A percentile compares a stretch with the other conserved stretches of the same genome.
Conservation (phyloP, 2,888 invertebrate species). For the Chloromyia formosa region DNA sequence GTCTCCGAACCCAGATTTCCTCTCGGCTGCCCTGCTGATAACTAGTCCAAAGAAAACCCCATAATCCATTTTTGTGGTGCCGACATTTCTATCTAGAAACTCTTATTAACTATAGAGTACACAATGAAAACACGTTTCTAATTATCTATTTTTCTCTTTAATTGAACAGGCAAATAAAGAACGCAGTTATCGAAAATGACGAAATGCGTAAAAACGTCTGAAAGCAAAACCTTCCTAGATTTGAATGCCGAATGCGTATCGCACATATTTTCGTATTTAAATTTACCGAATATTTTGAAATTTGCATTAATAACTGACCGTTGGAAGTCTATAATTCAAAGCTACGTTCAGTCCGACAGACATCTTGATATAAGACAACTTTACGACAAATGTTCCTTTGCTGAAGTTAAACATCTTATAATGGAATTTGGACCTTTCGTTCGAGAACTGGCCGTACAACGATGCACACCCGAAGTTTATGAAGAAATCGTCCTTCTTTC, state of each 20-base stretch:
- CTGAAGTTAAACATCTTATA: not conserved
- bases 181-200: too few species aligned
- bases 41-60: too few species aligned
- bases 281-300: not conserved
- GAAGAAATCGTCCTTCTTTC: not conserved
- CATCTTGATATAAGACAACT: not conserved
- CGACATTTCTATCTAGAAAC: too few species aligned
- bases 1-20: too few species aligned
- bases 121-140: too few species aligned
- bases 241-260: not conserved
- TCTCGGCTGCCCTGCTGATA: too few species aligned
- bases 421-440: not conserved
- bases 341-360: not conserved
- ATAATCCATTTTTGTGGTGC: too few species aligned
- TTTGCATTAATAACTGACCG: not conserved
- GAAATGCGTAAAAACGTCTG: too few species aligned
- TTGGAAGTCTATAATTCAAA: not conserved
- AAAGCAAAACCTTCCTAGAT: not conserved
- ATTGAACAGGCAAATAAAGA: too few species aligned
- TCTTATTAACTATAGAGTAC: too few species aligned
- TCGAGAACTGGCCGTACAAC: not conserved
- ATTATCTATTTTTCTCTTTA: too few species aligned
- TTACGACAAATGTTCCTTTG: not conserved
- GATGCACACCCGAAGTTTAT: not conserved
- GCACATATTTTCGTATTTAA: not conserved